These are phyloP conservation scores for Clarias pachynema DNA, from an alignment of 2,797 vertebrate genomes.

Conservation along the genomic window DNA sequence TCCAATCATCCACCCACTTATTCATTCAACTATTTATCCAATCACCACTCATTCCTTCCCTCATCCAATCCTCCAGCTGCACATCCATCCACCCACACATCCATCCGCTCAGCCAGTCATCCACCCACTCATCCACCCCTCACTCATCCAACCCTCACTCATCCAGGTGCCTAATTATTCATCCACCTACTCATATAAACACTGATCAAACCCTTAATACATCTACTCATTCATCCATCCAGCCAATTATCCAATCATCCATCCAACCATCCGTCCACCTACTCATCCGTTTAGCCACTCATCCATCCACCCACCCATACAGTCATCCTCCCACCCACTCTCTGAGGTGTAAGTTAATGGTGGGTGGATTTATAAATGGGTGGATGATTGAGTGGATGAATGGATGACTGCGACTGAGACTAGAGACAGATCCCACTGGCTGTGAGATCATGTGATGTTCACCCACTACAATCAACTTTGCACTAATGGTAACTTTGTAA, in stretches of 20 bases:
- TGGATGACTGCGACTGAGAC: too few relatives aligned
- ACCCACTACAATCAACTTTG: neutral
- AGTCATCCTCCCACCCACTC: neutral
- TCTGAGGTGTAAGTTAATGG: neutral
- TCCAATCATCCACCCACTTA: too few relatives aligned
- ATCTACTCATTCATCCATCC: neutral
- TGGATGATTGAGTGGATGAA: neutral
- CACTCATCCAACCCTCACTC: neutral
- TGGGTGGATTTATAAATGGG: neutral
- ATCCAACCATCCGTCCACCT: accelerated
- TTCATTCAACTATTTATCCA: too few relatives aligned
- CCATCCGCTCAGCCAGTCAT: neutral
- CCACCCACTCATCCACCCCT: neutral
- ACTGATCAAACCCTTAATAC: too few relatives aligned
- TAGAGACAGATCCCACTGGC: neutral
- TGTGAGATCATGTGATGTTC: neutral
- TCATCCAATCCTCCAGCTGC: too few relatives aligned
- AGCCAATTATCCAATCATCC: too few relatives aligned
- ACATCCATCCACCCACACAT: too few relatives aligned
- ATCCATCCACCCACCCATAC: neutral
- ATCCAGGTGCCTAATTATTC: neutral
- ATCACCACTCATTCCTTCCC: too few relatives aligned
- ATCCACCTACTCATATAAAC: too few relatives aligned
- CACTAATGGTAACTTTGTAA: neutral
- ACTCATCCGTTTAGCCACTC: neutral